phyloP scores from a whole-genome alignment of 2,797 vertebrate species.

The Rhinoraja longicauda region DNA sequence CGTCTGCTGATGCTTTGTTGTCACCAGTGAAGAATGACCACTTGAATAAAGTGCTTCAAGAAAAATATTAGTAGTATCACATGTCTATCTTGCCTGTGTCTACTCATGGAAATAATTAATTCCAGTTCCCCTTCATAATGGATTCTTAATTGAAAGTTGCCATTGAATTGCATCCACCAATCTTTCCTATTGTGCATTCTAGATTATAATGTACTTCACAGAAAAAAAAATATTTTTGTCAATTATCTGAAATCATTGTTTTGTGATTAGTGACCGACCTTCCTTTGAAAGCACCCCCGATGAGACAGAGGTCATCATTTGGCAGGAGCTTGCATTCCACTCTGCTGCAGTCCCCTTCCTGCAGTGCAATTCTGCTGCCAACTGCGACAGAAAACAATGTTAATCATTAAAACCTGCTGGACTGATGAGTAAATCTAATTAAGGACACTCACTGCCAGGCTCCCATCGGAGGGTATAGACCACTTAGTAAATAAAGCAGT shows the following conservation, averaged over 20 bases:
- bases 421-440: background rate
- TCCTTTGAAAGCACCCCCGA: background rate
- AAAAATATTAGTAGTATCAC: background rate
- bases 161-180: background rate
- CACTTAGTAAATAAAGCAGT: background rate
- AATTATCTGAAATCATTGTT: background rate
- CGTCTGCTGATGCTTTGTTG: background rate
- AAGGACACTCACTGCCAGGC: background rate
- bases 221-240: background rate
- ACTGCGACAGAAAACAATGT: background rate
- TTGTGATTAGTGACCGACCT: background rate
- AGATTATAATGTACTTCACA: background rate
- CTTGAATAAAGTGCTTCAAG: background rate
- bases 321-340: background rate
- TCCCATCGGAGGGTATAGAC: background rate
- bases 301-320: too few species aligned
- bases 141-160: background rate
- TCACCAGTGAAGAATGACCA: background rate
- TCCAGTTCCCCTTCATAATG: background rate
- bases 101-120: background rate
- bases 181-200: background rate
- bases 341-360: background rate
- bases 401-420: conserved; percentile 19
- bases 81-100: background rate
- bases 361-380: background rate